Evolutionary conservation across 1,140 invertebrate species (phyloP), one percentile per base, ranked within the genome.

Genomic region (Ostrea denselamellosa): DNA sequence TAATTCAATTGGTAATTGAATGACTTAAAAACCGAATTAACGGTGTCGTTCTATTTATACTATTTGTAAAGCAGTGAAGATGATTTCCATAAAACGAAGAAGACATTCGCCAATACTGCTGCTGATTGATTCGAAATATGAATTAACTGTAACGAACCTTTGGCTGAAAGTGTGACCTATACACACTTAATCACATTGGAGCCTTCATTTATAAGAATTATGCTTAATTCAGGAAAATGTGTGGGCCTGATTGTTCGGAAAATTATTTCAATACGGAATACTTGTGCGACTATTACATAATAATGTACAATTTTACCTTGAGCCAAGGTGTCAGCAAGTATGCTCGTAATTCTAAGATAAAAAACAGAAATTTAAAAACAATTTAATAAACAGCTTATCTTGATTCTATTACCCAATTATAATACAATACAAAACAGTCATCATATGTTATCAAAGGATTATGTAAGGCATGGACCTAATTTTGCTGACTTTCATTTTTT

Each of bases 151-250:
- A 77, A 12, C 68, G 3, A 77, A 71, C 14, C 19, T 58, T 58
- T 58, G 25, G n/a, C 12, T 22, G 28, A 71, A 25, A 71, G 12
- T 28, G 25, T 28, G 25, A 28, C 28, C 25, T 12, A 77, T 25
- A 28, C 68, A 22, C 28, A 28, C 68, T 14, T 77, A 34, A 77
- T 34, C 8, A 77, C 12, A 77, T 14, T 77, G 8, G 68, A 34
- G 25, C 68, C 56, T 77, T 77, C 68, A 34, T 77, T 44, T 9
- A 77, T 77, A 25, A 77, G 4, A 77, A 77, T 77, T 77, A 34
- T 34, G 68, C 68, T 28, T 28, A 77, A 77, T 25, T 44, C 25
- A 22, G 10, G 56, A 77, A 34, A 17, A 77, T 77, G 68, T 25
- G 68, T 77, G 68, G 68, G 68, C 68, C 68, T 25, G 68, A 25